These are phyloP conservation scores for Calosoma granatense DNA, from an alignment of 1,140 invertebrate genomes.

Conservation along the genomic window DNA sequence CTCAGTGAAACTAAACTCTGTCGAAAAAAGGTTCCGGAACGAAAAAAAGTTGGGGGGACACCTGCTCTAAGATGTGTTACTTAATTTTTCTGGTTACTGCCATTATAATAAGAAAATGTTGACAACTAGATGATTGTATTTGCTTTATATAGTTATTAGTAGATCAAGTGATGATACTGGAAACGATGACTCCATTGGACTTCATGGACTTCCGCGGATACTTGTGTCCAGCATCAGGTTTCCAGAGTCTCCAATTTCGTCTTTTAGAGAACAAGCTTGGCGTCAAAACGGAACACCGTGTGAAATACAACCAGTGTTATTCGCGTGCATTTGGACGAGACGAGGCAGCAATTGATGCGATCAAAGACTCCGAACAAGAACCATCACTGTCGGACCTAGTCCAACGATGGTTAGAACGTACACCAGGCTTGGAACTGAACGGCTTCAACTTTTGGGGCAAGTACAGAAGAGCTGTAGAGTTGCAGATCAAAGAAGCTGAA, in stretches of 20 bases:
- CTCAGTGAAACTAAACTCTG: no score
- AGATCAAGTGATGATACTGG: constrained; percentile 94
- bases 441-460: constrained; percentile 93
- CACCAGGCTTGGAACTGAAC: constrained; percentile 73
- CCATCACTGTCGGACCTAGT: constrained; percentile 76
- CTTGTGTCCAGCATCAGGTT: constrained; percentile 89
- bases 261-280: constrained; percentile 96
- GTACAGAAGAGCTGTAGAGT: constrained; percentile 67
- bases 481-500: constrained; percentile 56
- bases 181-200: constrained; percentile 96
- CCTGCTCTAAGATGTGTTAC: no score
- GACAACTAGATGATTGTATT: no score
- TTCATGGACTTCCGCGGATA: constrained; percentile 94
- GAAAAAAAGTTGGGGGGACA: no score
- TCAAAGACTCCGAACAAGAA: constrained; percentile 70
- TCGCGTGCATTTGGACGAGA: constrained; percentile 75
- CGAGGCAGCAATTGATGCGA: constrained; percentile 51
- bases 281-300: constrained; percentile 73
- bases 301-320: constrained; percentile 92
- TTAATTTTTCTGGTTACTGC: no score
- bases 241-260: constrained; percentile 95
- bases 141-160: constrained; percentile 92
- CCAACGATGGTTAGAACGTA: constrained; percentile 87
- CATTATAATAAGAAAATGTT: no score
- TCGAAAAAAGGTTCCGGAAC: no score